Conservation (phyloP, 2,888 invertebrate species). For the Marronus borbonicus region DNA sequence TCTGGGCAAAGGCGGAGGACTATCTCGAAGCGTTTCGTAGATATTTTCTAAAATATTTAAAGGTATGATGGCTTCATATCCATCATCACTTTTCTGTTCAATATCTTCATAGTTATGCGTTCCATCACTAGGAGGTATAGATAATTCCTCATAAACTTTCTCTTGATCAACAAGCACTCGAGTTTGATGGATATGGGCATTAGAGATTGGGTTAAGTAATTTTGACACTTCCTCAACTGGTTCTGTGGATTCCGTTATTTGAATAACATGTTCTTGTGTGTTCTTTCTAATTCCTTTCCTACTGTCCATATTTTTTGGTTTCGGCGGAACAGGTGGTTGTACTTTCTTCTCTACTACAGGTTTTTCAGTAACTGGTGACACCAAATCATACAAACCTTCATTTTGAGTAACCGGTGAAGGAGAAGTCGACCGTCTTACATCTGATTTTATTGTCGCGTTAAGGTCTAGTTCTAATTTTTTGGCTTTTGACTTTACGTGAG, state of each 20-base stretch:
- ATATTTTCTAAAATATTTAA: slow-evolving; percentile 70
- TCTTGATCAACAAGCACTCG: slow-evolving; percentile 53
- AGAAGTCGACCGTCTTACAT: slow-evolving; percentile 9
- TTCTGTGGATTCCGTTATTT: not conserved
- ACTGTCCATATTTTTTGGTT: slow-evolving; percentile 41
- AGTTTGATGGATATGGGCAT: slow-evolving; percentile 48
- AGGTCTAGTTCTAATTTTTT: slow-evolving; percentile 9
- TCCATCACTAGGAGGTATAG: slow-evolving; percentile 32
- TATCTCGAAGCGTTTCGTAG: slow-evolving; percentile 71
- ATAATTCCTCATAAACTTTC: slow-evolving; percentile 62
- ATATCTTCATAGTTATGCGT: slow-evolving; percentile 55
- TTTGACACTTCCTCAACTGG: not conserved
- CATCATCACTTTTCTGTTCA: slow-evolving; percentile 69
- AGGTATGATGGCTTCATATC: slow-evolving; percentile 72
- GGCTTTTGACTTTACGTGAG: slow-evolving; percentile 23
- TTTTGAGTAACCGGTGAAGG: slow-evolving; percentile 38
- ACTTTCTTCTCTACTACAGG: slow-evolving; percentile 57
- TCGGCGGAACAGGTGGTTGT: slow-evolving; percentile 49
- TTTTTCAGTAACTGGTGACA: slow-evolving; percentile 53
- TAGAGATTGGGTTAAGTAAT: slow-evolving; percentile 53
- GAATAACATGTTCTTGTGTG: slow-evolving; percentile 45
- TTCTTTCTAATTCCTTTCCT: slow-evolving; percentile 22
- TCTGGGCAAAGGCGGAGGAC: slow-evolving; percentile 61
- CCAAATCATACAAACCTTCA: slow-evolving; percentile 59
- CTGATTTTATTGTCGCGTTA: not conserved